Evolutionary conservation across 2,888 invertebrate species (phyloP), one percentile per base, ranked within the genome.

Genomic region (Bembecia ichneumoniformis): DNA sequence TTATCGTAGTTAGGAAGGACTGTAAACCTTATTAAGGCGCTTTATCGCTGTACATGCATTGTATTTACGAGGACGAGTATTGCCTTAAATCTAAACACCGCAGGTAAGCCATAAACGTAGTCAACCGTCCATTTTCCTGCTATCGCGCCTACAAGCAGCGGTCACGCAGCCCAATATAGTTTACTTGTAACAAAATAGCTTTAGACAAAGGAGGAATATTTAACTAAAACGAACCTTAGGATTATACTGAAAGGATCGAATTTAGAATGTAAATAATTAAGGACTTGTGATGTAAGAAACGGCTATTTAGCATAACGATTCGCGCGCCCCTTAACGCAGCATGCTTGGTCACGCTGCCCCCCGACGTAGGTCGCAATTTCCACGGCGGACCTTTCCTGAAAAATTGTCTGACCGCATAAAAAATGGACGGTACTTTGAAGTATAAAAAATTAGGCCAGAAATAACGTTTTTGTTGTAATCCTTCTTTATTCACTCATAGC

Each of bases 341-440:
- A 87, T 81, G 87, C 87, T 80, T 84, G 86, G 84, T 82, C 84
- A 84, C 77, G 84, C 78, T 82, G 86, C 78, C 77, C 84, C 69
- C 77, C 67, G 73, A 79, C 72, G 79, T 66, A 77, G 72, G 75
- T 78, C 72, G 76, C 86, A 82, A 86, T 86, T 87, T 86, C 78
- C 82, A 82, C 66, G 59, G 64, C 72, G 70, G 67, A 71, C 66
- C 71, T 74, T 71, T 74, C 71, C 68, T 79, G 81, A 78, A 83
- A 81, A 81, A 68, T 77, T 65, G 67, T 59, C 47, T 51, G 46
- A 50, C 50, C 44, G 47, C 50, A 45, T 49, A 52, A 51, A 40
- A 51, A 55, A 52, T 46, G 10, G 47, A 50, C 50, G 28, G 43
- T 52, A 17, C 46, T 48, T 49, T 43, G 47, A 47, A 53, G 47